A percentile compares a stretch with the other conserved stretches of the same genome.
phyloP scores from a whole-genome alignment of 2,113 vertebrate species.

The Vidua macroura region DNA sequence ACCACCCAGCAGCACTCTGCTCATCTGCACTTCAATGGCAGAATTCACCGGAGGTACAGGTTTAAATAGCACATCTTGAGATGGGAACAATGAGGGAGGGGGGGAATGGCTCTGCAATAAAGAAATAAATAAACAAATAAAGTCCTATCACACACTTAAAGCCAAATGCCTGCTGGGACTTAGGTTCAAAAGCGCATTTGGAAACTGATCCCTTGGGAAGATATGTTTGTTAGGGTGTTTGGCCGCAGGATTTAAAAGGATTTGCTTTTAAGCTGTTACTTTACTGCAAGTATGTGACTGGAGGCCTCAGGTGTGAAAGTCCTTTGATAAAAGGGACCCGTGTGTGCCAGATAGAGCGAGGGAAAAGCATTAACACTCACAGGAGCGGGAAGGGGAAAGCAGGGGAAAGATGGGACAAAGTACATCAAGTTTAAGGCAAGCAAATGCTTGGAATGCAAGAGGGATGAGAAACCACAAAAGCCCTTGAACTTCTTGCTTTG shows the following conservation, averaged over 20 bases:
- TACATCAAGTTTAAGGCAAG: slow-evolving; percentile 51
- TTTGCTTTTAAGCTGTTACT: slow-evolving; percentile 63
- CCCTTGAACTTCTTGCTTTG: slow-evolving; percentile 33
- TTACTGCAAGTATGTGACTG: slow-evolving; percentile 49
- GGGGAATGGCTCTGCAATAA: background rate
- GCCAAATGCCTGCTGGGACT: slow-evolving; percentile 44
- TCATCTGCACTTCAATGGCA: background rate
- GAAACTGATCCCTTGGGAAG: slow-evolving; percentile 48
- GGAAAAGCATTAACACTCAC: slow-evolving; percentile 30
- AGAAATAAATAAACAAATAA: slow-evolving; percentile 11
- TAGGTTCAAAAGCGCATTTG: slow-evolving; percentile 62
- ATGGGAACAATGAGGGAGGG: background rate
- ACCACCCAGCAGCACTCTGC: background rate
- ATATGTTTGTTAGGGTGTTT: slow-evolving; percentile 52
- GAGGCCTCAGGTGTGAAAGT: slow-evolving; percentile 73
- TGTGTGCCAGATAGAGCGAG: slow-evolving; percentile 1
- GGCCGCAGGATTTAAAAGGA: slow-evolving; percentile 68
- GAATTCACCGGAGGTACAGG: slow-evolving; percentile 12
- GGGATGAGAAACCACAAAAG: slow-evolving; percentile 20
- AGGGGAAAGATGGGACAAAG: slow-evolving; percentile 5
- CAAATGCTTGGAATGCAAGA: slow-evolving; percentile 33
- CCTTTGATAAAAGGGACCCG: slow-evolving; percentile 65
- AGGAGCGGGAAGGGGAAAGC: background rate
- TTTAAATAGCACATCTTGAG: background rate
- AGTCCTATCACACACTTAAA: background rate